Percentiles rank a stretch among this genome's conserved stretches.
phyloP scores from a whole-genome alignment of 2,797 vertebrate genomes.

The Sebastes hubbsi region DNA sequence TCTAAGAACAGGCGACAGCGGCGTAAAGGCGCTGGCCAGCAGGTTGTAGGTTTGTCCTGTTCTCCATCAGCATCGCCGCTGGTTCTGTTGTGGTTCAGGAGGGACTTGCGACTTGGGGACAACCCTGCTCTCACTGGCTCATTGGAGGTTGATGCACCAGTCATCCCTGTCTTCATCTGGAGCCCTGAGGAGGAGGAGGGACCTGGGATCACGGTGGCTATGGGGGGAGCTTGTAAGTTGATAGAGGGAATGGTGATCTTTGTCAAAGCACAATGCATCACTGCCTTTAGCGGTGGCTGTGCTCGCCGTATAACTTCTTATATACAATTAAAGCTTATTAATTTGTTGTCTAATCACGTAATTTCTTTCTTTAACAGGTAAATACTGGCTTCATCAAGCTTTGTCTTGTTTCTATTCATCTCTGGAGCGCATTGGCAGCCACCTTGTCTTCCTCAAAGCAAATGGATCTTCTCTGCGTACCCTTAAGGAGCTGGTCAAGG shows the following conservation, averaged over 20 bases:
- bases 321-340: not conserved
- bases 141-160: constrained; percentile 73
- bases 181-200: constrained; percentile 79
- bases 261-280: not conserved
- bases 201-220: constrained; percentile 71
- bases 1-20: constrained; percentile 65
- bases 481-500: constrained; percentile 62
- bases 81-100: constrained; percentile 79
- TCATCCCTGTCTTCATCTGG: constrained; percentile 82
- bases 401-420: constrained; percentile 67
- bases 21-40: constrained; percentile 49
- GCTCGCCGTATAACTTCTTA: not conserved
- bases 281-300: not conserved
- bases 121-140: constrained; percentile 77
- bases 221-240: constrained; percentile 77
- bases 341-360: not conserved
- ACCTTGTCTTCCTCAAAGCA: constrained; percentile 62
- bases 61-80: constrained; percentile 53
- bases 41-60: constrained; percentile 57
- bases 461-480: constrained; percentile 56
- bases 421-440: constrained; percentile 75
- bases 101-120: constrained; percentile 79
- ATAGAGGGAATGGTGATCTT: not conserved
- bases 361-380: constrained; percentile 51
- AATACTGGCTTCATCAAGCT: constrained; percentile 83